Evolutionary conservation across 1,140 invertebrate species (phyloP).

Genomic region (Spodoptera litura): DNA sequence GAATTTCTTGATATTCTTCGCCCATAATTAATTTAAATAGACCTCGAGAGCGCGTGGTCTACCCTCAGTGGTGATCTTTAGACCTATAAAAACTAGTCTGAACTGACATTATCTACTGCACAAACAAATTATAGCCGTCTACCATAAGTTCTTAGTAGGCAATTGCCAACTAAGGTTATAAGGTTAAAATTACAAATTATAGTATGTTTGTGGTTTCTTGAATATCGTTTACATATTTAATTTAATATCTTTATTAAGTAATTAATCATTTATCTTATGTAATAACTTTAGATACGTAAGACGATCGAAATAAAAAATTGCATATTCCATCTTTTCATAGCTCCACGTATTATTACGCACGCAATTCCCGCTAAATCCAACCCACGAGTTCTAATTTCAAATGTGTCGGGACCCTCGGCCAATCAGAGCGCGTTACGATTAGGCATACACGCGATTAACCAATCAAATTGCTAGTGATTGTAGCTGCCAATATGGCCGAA

Average conservation of each 20-base stretch:
- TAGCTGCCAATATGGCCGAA: conserved; percentile 53
- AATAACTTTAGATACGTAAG: neutral
- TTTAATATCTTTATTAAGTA: neutral
- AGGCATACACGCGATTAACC: conserved; percentile 51
- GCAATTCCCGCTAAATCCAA: conserved; percentile 37
- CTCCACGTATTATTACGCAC: conserved; percentile 16
- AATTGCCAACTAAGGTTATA: conserved; percentile 14
- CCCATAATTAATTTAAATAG: too few species aligned
- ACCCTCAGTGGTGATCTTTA: too few species aligned
- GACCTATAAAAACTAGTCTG: too few species aligned
- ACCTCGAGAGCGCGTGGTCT: too few species aligned
- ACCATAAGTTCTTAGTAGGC: too few species aligned
- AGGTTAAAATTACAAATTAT: conserved; percentile 18
- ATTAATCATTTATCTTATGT: neutral
- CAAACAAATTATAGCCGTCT: too few species aligned
- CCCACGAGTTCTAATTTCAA: conserved; percentile 71
- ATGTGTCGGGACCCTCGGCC: conserved; percentile 54
- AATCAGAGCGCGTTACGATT: conserved; percentile 48
- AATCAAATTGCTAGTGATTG: conserved; percentile 51
- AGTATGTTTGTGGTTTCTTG: neutral
- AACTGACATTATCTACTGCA: too few species aligned
- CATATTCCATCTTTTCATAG: conserved; percentile 22
- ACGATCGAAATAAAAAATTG: neutral
- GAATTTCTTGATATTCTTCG: too few species aligned
- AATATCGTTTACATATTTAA: neutral